A percentile compares a stretch with the other conserved stretches of the same genome.
These are phyloP conservation scores for Lydus trimaculatus DNA, from an alignment of 2,888 invertebrate genomes.

Conservation along the genomic window DNA sequence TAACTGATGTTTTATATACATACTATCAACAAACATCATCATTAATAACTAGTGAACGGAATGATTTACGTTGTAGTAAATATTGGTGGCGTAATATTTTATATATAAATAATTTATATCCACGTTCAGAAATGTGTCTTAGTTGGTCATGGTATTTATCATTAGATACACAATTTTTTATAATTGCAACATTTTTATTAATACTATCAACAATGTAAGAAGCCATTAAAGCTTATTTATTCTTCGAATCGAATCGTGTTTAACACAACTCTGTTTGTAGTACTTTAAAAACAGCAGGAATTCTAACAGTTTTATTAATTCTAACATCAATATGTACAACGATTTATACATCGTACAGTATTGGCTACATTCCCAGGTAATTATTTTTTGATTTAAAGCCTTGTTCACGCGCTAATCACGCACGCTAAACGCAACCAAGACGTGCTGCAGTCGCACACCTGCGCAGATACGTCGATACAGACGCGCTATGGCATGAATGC, in stretches of 20 bases:
- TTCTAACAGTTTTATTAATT: constrained; percentile 48
- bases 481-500: too few species aligned
- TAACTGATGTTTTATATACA: constrained; percentile 57
- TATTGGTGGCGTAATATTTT: constrained; percentile 65
- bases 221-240: too few species aligned
- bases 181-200: constrained; percentile 55
- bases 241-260: too few species aligned
- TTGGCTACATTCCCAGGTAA: constrained; percentile 61
- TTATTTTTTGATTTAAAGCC: background rate
- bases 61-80: constrained; percentile 58
- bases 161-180: constrained; percentile 62
- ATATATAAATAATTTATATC: constrained; percentile 62
- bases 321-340: constrained; percentile 51
- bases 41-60: constrained; percentile 55
- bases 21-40: constrained; percentile 57
- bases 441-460: too few species aligned
- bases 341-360: constrained; percentile 55
- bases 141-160: constrained; percentile 64
- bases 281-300: constrained; percentile 52
- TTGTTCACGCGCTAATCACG: too few species aligned
- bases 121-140: constrained; percentile 60
- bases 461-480: too few species aligned
- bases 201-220: constrained; percentile 61
- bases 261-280: constrained; percentile 39
- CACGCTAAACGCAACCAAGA: too few species aligned